These are phyloP conservation scores for Halcyon smyrnensis DNA, from an alignment of 2,797 vertebrate species.

Conservation along the genomic window DNA sequence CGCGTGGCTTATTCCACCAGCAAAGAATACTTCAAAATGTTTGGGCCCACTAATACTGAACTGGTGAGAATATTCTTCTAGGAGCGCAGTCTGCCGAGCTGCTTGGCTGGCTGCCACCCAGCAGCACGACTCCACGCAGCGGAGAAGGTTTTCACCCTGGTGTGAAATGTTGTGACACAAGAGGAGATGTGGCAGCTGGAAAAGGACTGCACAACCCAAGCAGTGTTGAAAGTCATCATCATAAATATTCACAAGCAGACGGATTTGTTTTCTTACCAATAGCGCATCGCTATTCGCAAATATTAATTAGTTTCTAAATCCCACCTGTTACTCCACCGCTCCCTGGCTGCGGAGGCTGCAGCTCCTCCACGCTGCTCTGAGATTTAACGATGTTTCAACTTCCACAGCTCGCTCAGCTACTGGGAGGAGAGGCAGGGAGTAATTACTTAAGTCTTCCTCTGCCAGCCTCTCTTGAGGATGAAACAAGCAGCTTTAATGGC, in stretches of 20 bases:
- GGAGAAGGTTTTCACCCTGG: not conserved
- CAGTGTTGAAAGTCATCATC: not conserved
- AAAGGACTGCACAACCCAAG: not conserved
- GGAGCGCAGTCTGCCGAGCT: fast-evolving
- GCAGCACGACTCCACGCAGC: fast-evolving
- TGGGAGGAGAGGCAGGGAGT: constrained; percentile 26
- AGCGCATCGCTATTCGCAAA: constrained; percentile 49
- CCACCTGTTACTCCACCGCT: constrained; percentile 34
- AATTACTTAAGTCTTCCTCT: constrained; percentile 52
- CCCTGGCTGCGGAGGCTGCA: not conserved
- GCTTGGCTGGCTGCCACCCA: not conserved
- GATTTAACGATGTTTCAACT: constrained; percentile 52
- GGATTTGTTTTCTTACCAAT: constrained; percentile 60
- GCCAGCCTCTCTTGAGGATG: constrained; percentile 17
- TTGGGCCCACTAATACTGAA: not conserved
- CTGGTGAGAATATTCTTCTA: not conserved
- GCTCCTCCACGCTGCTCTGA: not conserved
- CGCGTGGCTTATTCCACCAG: not conserved
- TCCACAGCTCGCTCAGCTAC: not conserved
- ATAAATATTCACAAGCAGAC: constrained; percentile 51
- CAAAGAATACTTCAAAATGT: not conserved
- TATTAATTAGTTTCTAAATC: constrained; percentile 62
- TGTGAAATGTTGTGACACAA: not conserved
- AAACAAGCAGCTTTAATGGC: constrained; percentile 11
- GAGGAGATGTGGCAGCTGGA: not conserved